phyloP scores from a whole-genome alignment of 2,113 vertebrate species.

The Taurulus bubalis region DNA sequence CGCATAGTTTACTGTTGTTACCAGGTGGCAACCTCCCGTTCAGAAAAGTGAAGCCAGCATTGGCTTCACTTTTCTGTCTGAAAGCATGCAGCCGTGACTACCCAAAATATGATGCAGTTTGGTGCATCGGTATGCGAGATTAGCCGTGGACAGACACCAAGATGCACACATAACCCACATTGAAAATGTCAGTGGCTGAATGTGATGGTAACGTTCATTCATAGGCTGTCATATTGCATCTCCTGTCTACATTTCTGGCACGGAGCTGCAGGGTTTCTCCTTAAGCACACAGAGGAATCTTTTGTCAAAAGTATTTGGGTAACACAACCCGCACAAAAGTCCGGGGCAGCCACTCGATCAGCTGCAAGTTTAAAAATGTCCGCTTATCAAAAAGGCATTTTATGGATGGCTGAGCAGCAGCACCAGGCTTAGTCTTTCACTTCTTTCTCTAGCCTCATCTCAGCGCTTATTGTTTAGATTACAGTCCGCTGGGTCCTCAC shows the following conservation, averaged over 20 bases:
- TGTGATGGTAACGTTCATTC: not conserved
- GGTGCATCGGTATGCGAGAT: too few species aligned
- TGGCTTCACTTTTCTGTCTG: not conserved
- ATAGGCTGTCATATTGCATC: not conserved
- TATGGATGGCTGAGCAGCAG: conserved; percentile 31
- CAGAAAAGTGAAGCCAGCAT: not conserved
- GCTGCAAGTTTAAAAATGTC: conserved; percentile 13
- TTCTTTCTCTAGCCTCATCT: conserved; percentile 1
- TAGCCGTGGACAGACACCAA: too few species aligned
- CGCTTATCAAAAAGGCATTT: conserved; percentile 38
- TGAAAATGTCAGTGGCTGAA: not conserved
- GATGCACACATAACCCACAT: too few species aligned
- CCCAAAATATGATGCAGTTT: too few species aligned
- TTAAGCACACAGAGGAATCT: conserved; percentile 2
- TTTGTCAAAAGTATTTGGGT: conserved; percentile 15
- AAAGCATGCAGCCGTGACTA: too few species aligned
- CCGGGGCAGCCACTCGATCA: conserved; percentile 17
- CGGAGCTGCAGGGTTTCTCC: not conserved
- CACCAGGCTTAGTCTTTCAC: not conserved
- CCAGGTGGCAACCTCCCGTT: not conserved
- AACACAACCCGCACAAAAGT: conserved; percentile 9
- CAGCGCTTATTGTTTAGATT: conserved; percentile 24
- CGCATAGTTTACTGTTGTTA: not conserved
- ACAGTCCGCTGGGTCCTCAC: not conserved
- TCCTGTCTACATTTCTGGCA: not conserved